Base-by-base conservation (phyloP, 1,140 invertebrate species). In the Aphelenchoides avenae region DNA sequence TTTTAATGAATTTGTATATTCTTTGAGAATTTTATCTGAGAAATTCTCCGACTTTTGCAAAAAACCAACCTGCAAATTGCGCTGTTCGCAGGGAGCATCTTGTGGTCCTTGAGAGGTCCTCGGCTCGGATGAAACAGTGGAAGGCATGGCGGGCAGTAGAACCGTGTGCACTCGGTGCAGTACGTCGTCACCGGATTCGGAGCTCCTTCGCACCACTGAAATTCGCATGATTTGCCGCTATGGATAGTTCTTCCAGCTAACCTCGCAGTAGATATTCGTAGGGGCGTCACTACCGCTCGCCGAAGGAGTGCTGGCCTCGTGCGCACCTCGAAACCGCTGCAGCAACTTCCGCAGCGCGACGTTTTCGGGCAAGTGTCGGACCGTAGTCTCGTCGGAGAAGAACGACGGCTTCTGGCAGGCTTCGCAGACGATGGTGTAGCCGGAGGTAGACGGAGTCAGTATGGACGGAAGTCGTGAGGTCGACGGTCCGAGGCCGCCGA, bases 111-210 rank as follows among this genome's bases (percentile, higher is more conserved):
- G 65, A 95, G 80, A 0, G 91, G 90, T 1, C 91, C 91, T n/a
- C 90, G 82, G 1, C 85, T 81, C 6, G 92, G 91, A 78, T 97
- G 92, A 79, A 90, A 94, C 13, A 85, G 85, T 64, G 93, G 89
- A 1, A 88, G 84, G 74, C 92, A 97, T 30, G 82, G 80, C 57
- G 90, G 87, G 79, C 92, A 97, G 78, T 95, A 95, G 57, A 89
- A 84, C 36, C 93, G 88, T 78, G 93, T 89, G 80, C 92, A 96
- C 79, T 95, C 91, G 78, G 95, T 89, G 80, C 92, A 96, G 71
- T 90, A n/a, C n/a, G n/a, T n/a, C n/a, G n/a, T n/a, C n/a, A n/a
- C n/a, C n/a, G n/a, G n/a, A n/a, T n/a, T n/a, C n/a, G n/a, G n/a
- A n/a, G n/a, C n/a, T n/a, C n/a, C n/a, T n/a, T n/a, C n/a, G n/a